Evolutionary conservation across 2,113 vertebrate genomes (phyloP), one percentile per base, ranked within the genome.

Genomic region (Chrysochloris asiatica): DNA sequence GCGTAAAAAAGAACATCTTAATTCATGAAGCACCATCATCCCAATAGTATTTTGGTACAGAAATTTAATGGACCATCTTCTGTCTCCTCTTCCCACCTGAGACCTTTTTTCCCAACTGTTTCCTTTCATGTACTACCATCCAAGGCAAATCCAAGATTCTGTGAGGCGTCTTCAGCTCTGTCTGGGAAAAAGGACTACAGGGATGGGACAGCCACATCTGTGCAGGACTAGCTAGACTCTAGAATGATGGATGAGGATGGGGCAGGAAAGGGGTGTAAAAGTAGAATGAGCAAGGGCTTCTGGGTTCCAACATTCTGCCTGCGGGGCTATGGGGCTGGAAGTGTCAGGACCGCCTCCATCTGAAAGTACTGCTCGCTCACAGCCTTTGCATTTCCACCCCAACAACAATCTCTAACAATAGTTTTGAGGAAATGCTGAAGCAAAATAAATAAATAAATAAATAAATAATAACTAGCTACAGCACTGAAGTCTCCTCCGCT

Each of bases 401-500:
- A 79, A 52, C n/a, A 72, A 56, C 45, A 52, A 78, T 79, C 79
- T 45, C 48, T 81, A 92, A 91, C 86, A 78, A 88, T 47, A 89
- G 0, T 94, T 88, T 59, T 1, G 75, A 79, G 95, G 95, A 95
- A 96, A 91, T 14, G 92, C 85, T 1, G 22, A 77, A 83, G 94
- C 92, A 96, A 63, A 28, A 94, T 76, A 87, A 73, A 90, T n/a
- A n/a, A n/a, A n/a, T n/a, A n/a, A n/a, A n/a, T n/a, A n/a, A n/a
- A n/a, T n/a, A n/a, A n/a, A n/a, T n/a, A 95, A 91, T 94, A 94
- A 96, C 86, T 86, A 93, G 85, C 7, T 19, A 28, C 6, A 21
- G 77, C 19, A 78, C 84, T 94, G 0, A 87, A 90, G 95, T 92
- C 92, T 86, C 93, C 85, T 85, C 47, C 90, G 10, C 0, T 1